Percentiles rank a stretch among this genome's conserved stretches.
phyloP scores from a whole-genome alignment of 2,888 invertebrate species.

The Odiellus spinosus region DNA sequence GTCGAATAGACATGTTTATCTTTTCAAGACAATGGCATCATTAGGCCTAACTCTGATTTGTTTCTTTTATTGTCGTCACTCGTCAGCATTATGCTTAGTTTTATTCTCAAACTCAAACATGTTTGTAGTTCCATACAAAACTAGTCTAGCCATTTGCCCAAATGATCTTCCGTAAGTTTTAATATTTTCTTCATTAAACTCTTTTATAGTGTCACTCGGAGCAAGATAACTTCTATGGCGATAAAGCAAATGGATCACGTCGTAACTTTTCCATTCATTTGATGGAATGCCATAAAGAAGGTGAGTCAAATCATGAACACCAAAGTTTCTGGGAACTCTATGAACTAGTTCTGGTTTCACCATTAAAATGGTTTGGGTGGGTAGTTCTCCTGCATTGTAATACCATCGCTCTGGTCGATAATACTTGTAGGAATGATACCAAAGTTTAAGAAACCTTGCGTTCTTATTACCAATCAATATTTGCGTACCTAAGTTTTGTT shows the following conservation, averaged over 20 bases:
- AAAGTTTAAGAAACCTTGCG: slow-evolving; percentile 27
- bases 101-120: slow-evolving; percentile 4
- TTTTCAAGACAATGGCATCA: too few relatives aligned
- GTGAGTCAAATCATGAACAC: slow-evolving; percentile 27
- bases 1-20: too few relatives aligned
- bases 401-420: slow-evolving; percentile 25
- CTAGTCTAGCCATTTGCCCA: slow-evolving; percentile 21
- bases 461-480: slow-evolving; percentile 28
- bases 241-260: slow-evolving; percentile 28
- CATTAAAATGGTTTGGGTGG: slow-evolving; percentile 27
- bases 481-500: slow-evolving; percentile 26
- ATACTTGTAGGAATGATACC: slow-evolving; percentile 28
- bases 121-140: slow-evolving; percentile 14
- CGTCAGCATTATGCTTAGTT: neutral
- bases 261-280: slow-evolving; percentile 24
- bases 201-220: slow-evolving; percentile 11
- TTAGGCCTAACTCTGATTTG: too few relatives aligned
- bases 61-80: too few relatives aligned
- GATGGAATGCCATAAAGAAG: slow-evolving; percentile 23
- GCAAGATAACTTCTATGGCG: slow-evolving; percentile 25
- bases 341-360: slow-evolving; percentile 27
- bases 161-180: slow-evolving; percentile 21
- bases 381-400: slow-evolving; percentile 32
- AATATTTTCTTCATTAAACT: slow-evolving; percentile 22
- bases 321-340: slow-evolving; percentile 26